Evolutionary conservation across 1,140 invertebrate genomes (phyloP).

Genomic region (Pemphigus obesinymphae): DNA sequence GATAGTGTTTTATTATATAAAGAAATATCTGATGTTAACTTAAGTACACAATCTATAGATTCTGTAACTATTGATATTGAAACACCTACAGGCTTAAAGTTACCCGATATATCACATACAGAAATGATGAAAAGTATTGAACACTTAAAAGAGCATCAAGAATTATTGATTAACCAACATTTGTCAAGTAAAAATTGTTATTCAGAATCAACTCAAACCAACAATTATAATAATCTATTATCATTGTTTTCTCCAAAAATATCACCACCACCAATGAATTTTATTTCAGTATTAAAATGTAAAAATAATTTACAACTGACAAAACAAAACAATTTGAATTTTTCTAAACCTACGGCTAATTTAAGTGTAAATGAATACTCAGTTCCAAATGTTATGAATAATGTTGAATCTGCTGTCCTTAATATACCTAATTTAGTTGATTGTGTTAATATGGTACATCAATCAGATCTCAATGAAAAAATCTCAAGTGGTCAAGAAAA

Average conservation of each 20-base stretch:
- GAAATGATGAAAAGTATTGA: not conserved
- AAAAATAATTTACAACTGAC: not conserved
- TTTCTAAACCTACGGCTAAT: not conserved
- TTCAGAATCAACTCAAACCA: conserved; percentile 21
- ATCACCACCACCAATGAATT: not conserved
- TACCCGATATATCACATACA: not conserved
- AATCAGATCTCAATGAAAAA: not conserved
- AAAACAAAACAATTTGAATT: not conserved
- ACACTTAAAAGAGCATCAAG: not conserved
- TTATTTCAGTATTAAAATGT: conserved; percentile 20
- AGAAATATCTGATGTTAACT: not conserved
- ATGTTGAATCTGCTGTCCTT: not conserved
- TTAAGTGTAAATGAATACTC: not conserved
- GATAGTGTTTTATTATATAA: not conserved
- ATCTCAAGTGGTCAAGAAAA: not conserved
- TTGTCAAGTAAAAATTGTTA: not conserved
- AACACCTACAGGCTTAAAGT: not conserved
- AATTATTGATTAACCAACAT: not conserved
- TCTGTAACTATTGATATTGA: not conserved
- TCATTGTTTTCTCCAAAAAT: not conserved
- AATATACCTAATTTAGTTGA: not conserved
- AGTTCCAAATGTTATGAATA: not conserved
- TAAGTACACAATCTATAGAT: not conserved
- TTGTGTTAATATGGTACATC: not conserved
- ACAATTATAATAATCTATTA: not conserved